A percentile compares a stretch with the other conserved stretches of the same genome.
Conservation (phyloP, 1,140 invertebrate species). For the Papilio xuthus region DNA sequence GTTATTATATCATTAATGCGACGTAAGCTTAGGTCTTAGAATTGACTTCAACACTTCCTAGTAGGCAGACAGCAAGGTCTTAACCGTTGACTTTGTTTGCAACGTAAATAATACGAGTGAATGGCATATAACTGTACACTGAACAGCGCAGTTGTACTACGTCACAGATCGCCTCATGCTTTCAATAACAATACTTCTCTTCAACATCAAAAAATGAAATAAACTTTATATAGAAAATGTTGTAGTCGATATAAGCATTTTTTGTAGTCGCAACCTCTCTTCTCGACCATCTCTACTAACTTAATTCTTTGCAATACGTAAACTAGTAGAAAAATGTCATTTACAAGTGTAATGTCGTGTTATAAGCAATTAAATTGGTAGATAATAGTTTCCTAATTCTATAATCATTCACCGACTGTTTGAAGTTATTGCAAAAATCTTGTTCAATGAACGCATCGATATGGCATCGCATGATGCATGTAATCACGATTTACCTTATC, state of each 20-base stretch:
- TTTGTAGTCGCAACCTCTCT: too few relatives aligned
- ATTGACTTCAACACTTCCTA: constrained; percentile 56
- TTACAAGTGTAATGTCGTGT: neutral
- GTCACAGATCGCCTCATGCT: constrained; percentile 25
- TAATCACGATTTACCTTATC: constrained; percentile 23
- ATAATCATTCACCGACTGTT: neutral
- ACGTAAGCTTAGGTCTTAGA: constrained; percentile 32
- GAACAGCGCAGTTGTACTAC: constrained; percentile 25
- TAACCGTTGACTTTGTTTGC: constrained; percentile 48
- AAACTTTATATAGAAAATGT: neutral
- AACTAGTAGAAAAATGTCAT: neutral
- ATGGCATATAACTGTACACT: constrained; percentile 39
- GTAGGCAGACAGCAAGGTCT: constrained; percentile 53
- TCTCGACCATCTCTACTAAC: too few relatives aligned
- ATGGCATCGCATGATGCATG: constrained; percentile 18
- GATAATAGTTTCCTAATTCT: neutral
- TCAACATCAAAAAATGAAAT: neutral
- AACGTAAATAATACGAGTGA: constrained; percentile 41
- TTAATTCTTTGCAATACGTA: too few relatives aligned
- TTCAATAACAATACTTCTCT: constrained; percentile 11
- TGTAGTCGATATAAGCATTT: too few relatives aligned
- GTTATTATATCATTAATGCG: constrained; percentile 12
- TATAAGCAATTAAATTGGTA: neutral
- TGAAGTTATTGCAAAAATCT: constrained; percentile 3
- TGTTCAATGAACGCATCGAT: neutral